Evolutionary conservation across 2,113 vertebrate species (phyloP), one percentile per base, ranked within the genome.

Genomic region (Heloderma charlesbogerti): DNA sequence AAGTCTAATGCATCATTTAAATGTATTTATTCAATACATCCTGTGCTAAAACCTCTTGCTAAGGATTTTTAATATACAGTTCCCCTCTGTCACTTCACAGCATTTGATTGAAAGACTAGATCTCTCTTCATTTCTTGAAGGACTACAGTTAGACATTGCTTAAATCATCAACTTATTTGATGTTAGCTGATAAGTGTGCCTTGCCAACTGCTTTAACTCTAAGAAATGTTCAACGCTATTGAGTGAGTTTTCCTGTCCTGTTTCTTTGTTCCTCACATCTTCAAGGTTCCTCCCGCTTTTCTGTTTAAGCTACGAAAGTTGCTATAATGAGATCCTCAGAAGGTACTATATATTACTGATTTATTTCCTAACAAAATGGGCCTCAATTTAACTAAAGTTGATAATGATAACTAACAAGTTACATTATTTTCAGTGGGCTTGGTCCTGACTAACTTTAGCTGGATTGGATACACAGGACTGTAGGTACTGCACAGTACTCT

Each of bases 21-120:
- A 90, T 90, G 83, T 71, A 90, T 90, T 90, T 90, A 90, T 90
- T 90, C 89, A 86, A 86, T 90, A 71, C 63, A 79, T 69, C 66
- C n/a, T 69, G 37, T 86, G 48, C 22, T 79, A 69, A 86, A 86
- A 80, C n/a, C 84, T 89, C 84, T 90, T 90, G 75, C 34, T 86
- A 71, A 90, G 84, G 83, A 69, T 86, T 86, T 85, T 90, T 86
- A 89, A 90, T 90, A 89, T 75, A 60, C 74, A 90, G 63, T 90
- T 86, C 86, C 45, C 15, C 45, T 86, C 89, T 72, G 80, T 85
- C 63, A 67, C 43, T 66, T 78, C 89, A 85, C 63, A 54, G 83
- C 22, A 31, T 86, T 78, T 90, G 83, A 90, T 86, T 90, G 75
- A 90, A 90, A 90, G 43, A 71, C n/a, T 51, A 79, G 83, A 86